Base-by-base conservation (phyloP, 2,113 vertebrate genomes). In the Tricholaema leucomelas region DNA sequence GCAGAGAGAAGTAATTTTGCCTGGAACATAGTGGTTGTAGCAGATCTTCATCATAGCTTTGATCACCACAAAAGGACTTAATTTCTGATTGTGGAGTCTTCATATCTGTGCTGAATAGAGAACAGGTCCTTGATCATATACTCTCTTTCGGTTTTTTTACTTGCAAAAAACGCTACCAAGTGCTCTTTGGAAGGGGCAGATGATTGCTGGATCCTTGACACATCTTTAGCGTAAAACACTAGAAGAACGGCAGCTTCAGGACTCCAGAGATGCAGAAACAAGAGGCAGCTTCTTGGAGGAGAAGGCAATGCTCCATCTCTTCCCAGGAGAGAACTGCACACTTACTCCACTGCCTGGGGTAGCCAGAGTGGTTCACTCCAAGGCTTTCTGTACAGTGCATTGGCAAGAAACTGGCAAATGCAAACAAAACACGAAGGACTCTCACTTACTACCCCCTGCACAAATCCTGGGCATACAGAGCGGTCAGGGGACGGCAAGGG, bases 331-430 rank as follows among this genome's bases (percentile, higher is more conserved):
- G 97, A 99, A 97, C 55, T 99, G 98, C 92, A 98, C 98, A 0
- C 91, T 99, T 90, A 98, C 98, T 4, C 97, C 98, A 0, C 96
- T 99, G 69, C 99, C 99, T 1, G 99, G 98, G 2, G 99, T 99
- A 87, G 98, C 99, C 35, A 98, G 99, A 4, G 99, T 99, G 25
- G 99, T 99, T 11, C 99, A 99, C 97, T 99, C 99, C 78, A 99
- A 99, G 93, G 99, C 99, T 87, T 99, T 98, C 88, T 99, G 99
- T 92, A 99, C 99, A 0, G 99, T 99, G 66, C 99, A 99, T 92
- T 99, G 99, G 99, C 98, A 99, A 76, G 99, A 99, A 96, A 99
- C 98, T 1, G 98, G 99, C 81, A 98, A 98, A 84, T 98, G 96
- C 95, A 98, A 98, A 72, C 98, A 98, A 28, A 98, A 97, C 11